Conservation (phyloP, 2,113 vertebrate species). For the Alouatta palliata region DNA sequence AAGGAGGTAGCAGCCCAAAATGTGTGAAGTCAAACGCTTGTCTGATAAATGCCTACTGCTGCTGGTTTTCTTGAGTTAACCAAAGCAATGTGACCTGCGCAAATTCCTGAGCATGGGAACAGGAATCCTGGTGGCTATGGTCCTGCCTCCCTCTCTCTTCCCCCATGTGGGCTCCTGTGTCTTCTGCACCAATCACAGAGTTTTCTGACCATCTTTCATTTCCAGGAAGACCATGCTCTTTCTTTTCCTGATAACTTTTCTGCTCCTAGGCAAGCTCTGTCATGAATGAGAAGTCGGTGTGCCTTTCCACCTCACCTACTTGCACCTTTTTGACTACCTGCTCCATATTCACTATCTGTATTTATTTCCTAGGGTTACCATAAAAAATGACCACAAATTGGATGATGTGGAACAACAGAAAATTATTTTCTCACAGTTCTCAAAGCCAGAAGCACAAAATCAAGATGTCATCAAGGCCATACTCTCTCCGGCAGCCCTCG, state of each 20-base stretch:
- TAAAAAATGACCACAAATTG: too few species aligned
- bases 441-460: neutral
- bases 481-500: rapidly evolving
- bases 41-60: neutral
- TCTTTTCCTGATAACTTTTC: neutral
- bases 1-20: neutral
- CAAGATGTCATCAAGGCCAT: neutral
- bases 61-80: neutral
- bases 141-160: too few species aligned
- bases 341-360: rapidly evolving
- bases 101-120: neutral
- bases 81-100: neutral
- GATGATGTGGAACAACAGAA: neutral
- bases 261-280: neutral
- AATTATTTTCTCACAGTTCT: neutral
- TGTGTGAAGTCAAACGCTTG: rapidly evolving
- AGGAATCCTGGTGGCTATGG: rapidly evolving
- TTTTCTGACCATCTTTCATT: neutral
- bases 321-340: too few species aligned
- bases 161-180: rapidly evolving
- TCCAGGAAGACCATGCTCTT: neutral
- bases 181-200: neutral
- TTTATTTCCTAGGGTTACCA: neutral
- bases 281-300: neutral
- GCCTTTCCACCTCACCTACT: too few species aligned